These are phyloP conservation scores for Donacobius atricapilla DNA, from an alignment of 2,113 vertebrate genomes.

Conservation along the genomic window DNA sequence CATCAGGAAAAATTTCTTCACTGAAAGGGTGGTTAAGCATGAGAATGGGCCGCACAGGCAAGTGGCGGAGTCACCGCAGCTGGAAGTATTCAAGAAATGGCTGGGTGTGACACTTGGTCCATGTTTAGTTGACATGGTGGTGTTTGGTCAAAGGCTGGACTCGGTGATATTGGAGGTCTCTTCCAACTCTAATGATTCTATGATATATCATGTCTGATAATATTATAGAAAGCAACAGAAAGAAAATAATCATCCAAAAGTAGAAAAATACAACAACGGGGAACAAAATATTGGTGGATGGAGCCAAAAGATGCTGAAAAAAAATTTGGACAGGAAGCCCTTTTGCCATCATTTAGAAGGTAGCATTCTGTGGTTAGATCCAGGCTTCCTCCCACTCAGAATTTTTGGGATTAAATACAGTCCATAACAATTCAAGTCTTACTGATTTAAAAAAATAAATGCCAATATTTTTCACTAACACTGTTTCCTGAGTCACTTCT, in stretches of 20 bases:
- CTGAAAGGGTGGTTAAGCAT: not conserved
- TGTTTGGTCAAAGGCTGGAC: not conserved
- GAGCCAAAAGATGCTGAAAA: not conserved
- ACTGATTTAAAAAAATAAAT: not conserved
- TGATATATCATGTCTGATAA: not conserved
- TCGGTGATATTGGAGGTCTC: accelerated
- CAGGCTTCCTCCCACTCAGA: not conserved
- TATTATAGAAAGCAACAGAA: not conserved
- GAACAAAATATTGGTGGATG: not conserved
- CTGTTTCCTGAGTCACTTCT: not conserved
- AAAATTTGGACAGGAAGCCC: not conserved
- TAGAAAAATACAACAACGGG: not conserved
- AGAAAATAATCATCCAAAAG: not conserved
- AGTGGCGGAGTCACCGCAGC: not conserved
- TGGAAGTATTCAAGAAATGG: not conserved
- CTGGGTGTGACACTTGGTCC: not conserved
- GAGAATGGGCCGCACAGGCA: not conserved
- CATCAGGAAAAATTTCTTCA: not conserved
- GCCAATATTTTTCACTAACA: not conserved
- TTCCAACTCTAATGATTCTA: not conserved
- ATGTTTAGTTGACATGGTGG: not conserved
- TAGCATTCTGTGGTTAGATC: not conserved
- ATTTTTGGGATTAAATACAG: not conserved
- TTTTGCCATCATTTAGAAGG: not conserved
- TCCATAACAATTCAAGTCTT: not conserved